phyloP scores from a whole-genome alignment of 2,113 vertebrate genomes.

The Clupea harengus region DNA sequence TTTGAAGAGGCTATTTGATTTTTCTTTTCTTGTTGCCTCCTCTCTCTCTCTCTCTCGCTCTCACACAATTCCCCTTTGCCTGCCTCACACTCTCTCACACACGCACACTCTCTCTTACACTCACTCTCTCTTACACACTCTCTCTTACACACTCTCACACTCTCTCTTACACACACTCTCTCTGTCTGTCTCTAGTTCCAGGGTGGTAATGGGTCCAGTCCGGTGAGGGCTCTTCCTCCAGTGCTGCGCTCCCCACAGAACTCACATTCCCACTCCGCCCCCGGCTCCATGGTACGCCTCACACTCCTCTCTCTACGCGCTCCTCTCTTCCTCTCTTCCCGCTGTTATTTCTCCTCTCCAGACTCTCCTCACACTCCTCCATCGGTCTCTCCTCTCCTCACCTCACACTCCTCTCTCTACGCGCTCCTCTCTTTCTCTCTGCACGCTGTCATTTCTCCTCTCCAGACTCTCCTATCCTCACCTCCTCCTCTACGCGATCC shows the following conservation, averaged over 20 bases:
- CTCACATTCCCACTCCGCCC: conserved; percentile 94
- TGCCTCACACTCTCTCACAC: not conserved
- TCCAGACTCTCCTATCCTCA: not conserved
- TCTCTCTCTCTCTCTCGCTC: not conserved
- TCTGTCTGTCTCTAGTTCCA: conserved; percentile 77
- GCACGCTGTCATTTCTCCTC: not conserved
- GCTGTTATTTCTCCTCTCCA: not conserved
- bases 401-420: conserved; percentile 27
- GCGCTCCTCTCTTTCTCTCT: not conserved
- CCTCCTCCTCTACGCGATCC: not conserved
- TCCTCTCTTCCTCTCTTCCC: not conserved
- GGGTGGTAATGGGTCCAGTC: conserved; percentile 96
- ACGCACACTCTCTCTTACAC: not conserved
- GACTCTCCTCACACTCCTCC: not conserved
- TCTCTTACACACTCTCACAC: not conserved
- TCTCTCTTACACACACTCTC: not conserved
- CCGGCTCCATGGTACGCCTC: conserved; percentile 84
- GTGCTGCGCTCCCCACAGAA: conserved; percentile 95
- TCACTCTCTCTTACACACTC: not conserved
- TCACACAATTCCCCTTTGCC: not conserved
- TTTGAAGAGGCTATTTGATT: not conserved
- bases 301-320: not conserved
- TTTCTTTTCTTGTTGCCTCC: conserved; percentile 18
- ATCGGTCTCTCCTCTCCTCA: no score
- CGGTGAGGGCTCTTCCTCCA: conserved; percentile 89